A percentile compares a stretch with the other conserved stretches of the same genome.
Evolutionary conservation across 1,140 invertebrate species (phyloP).

Genomic region (Solenopsis fugax): DNA sequence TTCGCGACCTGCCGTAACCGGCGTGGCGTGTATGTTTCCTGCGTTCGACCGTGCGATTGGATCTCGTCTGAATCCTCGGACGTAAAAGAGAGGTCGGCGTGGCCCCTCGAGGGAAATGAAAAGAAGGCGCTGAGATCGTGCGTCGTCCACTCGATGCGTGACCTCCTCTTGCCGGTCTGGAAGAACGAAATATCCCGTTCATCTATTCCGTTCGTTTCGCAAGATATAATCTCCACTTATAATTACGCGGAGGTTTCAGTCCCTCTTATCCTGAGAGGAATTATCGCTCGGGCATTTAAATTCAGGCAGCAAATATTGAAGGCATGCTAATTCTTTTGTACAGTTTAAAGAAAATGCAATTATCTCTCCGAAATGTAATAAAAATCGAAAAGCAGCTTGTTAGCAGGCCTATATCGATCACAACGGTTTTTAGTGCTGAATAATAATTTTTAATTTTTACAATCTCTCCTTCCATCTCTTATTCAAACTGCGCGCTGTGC

Average conservation of each 20-base stretch:
- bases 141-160: background rate
- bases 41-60: conserved; percentile 64
- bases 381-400: background rate
- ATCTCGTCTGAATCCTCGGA: conserved; percentile 27
- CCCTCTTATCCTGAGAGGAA: too few species aligned
- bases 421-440: too few species aligned
- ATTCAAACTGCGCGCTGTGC: too few species aligned
- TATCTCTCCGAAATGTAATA: background rate
- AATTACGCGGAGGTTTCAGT: background rate
- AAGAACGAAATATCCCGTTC: conserved; percentile 42
- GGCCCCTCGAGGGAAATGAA: conserved; percentile 8
- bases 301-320: background rate
- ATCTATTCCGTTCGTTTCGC: conserved; percentile 22
- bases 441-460: too few species aligned
- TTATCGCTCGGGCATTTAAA: background rate
- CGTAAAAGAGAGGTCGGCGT: background rate
- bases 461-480: too few species aligned
- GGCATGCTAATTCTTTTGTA: background rate
- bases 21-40: conserved; percentile 49
- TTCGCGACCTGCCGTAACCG: conserved; percentile 79
- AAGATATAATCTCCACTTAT: background rate
- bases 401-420: too few species aligned
- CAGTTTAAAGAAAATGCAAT: background rate
- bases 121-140: conserved; percentile 5
- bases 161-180: conserved; percentile 32